These are phyloP conservation scores for Plecotus auritus DNA, from an alignment of 2,113 vertebrate species.

Conservation along the genomic window DNA sequence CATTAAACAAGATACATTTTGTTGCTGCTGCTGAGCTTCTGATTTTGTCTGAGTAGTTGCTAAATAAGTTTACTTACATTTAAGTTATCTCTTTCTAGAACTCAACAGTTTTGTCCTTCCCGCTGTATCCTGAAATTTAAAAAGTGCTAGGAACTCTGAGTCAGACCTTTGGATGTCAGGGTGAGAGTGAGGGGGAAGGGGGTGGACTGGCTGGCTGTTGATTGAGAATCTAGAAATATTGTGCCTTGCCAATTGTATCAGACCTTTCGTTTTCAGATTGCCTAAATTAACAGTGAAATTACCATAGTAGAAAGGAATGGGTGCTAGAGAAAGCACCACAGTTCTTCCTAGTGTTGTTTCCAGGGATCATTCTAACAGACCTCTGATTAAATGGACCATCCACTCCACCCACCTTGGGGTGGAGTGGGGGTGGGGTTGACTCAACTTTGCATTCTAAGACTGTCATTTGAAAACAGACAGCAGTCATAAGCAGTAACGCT, in stretches of 20 bases:
- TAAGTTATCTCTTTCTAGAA: conserved; percentile 21
- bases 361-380: not conserved
- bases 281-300: conserved; percentile 46
- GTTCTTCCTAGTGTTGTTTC: not conserved
- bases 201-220: not conserved
- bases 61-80: conserved; percentile 74
- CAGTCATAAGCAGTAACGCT: not conserved
- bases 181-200: not conserved
- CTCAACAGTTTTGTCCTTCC: conserved; percentile 33
- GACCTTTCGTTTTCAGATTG: conserved; percentile 45
- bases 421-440: not conserved
- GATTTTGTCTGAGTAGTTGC: conserved; percentile 47
- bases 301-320: conserved; percentile 25
- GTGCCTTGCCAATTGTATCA: not conserved
- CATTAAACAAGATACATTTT: conserved; percentile 57
- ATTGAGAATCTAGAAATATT: not conserved
- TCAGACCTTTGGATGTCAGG: not conserved
- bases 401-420: not conserved
- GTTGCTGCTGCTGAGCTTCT: conserved; percentile 63
- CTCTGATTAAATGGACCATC: conserved; percentile 27
- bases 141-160: not conserved
- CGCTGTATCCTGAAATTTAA: not conserved
- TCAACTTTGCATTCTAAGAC: not conserved
- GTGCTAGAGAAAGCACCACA: not conserved
- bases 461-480: not conserved